These are phyloP conservation scores for Lepus americanus DNA, from an alignment of 2,113 vertebrate species.

Conservation along the genomic window DNA sequence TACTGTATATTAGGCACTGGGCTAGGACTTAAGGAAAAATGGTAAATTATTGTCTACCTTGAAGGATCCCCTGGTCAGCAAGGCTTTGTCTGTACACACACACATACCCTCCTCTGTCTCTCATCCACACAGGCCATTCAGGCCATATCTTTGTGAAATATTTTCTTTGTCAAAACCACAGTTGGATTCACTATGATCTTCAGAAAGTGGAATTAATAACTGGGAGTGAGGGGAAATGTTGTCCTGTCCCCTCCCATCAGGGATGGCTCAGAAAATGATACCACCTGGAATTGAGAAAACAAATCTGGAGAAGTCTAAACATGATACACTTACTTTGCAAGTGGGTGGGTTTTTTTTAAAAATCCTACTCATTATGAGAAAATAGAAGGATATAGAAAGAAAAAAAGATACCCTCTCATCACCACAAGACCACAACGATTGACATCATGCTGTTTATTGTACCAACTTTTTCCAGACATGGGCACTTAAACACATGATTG, in stretches of 20 bases:
- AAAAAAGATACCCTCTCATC: not conserved
- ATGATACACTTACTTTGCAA: not conserved
- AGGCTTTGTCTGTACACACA: no score
- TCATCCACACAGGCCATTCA: not conserved
- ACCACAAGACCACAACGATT: not conserved
- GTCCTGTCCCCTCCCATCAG: not conserved
- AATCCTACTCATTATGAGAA: not conserved
- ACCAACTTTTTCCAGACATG: not conserved
- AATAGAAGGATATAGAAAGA: not conserved
- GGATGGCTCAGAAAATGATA: not conserved
- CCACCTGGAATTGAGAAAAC: not conserved
- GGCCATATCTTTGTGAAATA: not conserved
- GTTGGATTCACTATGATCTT: not conserved
- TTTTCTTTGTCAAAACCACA: slow-evolving; percentile 9
- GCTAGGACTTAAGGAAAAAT: not conserved
- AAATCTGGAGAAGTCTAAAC: not conserved
- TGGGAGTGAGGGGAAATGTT: no score
- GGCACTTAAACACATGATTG: not conserved
- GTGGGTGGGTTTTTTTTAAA: not conserved
- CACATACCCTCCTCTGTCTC: no score
- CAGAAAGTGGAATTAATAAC: slow-evolving; percentile 19
- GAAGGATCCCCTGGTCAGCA: not conserved
- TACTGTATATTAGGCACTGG: not conserved
- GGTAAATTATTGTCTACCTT: not conserved
- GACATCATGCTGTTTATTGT: not conserved